Conservation (phyloP, 1,140 invertebrate genomes). For the Pseudachorutes palmiensis region DNA sequence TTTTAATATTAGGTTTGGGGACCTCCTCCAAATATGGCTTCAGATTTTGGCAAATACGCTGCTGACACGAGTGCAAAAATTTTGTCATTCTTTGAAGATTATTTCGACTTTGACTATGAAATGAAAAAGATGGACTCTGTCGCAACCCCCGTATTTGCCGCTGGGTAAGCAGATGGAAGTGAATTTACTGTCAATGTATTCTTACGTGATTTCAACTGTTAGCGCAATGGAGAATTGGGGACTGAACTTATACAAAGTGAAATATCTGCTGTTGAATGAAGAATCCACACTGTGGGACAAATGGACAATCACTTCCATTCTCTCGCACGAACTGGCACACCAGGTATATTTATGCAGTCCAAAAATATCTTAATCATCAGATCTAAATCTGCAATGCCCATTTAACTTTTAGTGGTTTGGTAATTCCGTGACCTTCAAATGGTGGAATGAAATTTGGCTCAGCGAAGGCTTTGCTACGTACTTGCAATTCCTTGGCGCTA, state of each 20-base stretch:
- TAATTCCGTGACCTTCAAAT: constrained; percentile 23
- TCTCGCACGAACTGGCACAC: constrained; percentile 22
- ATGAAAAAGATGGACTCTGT: constrained; percentile 25
- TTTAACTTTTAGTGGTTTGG: constrained; percentile 16
- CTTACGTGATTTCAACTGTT: constrained; percentile 3
- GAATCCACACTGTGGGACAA: constrained; percentile 13
- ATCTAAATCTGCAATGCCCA: not conserved
- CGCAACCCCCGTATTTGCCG: constrained; percentile 41
- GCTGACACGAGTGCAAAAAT: constrained; percentile 20
- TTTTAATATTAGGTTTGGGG: constrained; percentile 6
- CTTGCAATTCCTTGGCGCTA: constrained; percentile 42
- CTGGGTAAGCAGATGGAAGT: constrained; percentile 29
- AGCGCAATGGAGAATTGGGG: constrained; percentile 45
- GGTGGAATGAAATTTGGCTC: constrained; percentile 45
- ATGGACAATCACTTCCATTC: not conserved
- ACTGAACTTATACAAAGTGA: not conserved
- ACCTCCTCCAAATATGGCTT: not conserved
- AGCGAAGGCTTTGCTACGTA: constrained; percentile 52
- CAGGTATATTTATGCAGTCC: not conserved
- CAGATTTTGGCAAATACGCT: constrained; percentile 6
- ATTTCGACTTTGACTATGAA: constrained; percentile 15
- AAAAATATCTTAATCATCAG: not conserved
- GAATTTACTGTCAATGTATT: not conserved
- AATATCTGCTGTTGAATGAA: not conserved
- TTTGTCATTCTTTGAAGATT: constrained; percentile 19